phyloP scores from a whole-genome alignment of 92 coral and sea anemone genomes.

The Muricea muricata region DNA sequence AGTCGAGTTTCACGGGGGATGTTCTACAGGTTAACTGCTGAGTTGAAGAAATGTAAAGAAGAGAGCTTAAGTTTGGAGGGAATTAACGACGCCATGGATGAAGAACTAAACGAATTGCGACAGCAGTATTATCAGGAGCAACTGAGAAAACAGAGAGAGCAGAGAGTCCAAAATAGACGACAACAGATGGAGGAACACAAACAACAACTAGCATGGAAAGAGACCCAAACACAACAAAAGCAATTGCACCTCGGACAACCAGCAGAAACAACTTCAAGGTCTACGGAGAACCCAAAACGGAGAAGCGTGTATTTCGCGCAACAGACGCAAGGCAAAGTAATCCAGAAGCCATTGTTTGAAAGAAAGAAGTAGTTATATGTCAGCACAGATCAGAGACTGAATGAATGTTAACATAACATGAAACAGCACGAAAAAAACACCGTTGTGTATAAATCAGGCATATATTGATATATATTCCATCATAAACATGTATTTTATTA shows the following conservation, averaged over 20 bases:
- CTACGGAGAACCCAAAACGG: neutral
- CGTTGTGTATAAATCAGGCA: neutral
- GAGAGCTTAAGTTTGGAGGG: conserved; percentile 41
- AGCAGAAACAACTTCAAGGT: neutral
- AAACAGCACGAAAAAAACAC: neutral
- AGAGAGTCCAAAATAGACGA: conserved; percentile 15
- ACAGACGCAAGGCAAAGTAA: conserved; percentile 6
- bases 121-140: conserved; percentile 37
- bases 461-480: neutral
- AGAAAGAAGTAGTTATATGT: neutral
- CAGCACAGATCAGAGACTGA: neutral
- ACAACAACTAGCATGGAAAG: conserved; percentile 10
- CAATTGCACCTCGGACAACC: neutral
- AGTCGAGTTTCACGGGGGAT: too few relatives aligned
- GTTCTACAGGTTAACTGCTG: conserved; percentile 15
- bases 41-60: conserved; percentile 24
- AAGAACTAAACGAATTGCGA: conserved; percentile 30
- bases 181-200: neutral
- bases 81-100: conserved; percentile 27
- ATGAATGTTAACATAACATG: neutral
- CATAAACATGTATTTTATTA: too few relatives aligned
- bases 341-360: conserved; percentile 35
- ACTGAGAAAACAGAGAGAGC: conserved; percentile 22
- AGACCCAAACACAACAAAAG: neutral
- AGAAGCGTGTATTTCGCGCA: neutral